Evolutionary conservation across 2,113 vertebrate species (phyloP).

Genomic region (Pedetes capensis): DNA sequence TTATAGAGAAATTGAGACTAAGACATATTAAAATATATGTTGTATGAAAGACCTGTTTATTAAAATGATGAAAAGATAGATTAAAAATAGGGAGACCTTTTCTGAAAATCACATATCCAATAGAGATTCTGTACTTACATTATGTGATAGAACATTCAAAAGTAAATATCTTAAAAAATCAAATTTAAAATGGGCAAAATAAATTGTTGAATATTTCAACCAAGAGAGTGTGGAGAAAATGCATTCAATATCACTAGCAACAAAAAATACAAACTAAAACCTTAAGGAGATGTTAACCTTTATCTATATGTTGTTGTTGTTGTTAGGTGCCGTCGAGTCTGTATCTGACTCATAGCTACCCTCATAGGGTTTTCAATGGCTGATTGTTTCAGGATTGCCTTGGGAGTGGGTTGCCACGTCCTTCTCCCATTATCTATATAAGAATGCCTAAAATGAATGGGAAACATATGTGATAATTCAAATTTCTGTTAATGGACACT

Average conservation of each 20-base stretch:
- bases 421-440: too few relatives aligned
- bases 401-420: too few relatives aligned
- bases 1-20: not conserved
- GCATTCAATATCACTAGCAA: not conserved
- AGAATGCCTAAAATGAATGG: not conserved
- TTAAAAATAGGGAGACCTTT: not conserved
- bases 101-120: not conserved
- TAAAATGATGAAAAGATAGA: not conserved
- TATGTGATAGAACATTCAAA: not conserved
- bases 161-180: not conserved
- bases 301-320: too few relatives aligned
- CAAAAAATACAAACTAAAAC: not conserved
- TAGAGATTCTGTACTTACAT: not conserved
- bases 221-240: not conserved
- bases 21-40: not conserved
- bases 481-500: too few relatives aligned
- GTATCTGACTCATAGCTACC: too few relatives aligned
- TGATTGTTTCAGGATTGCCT: too few relatives aligned
- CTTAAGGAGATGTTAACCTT: not conserved
- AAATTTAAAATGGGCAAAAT: not conserved
- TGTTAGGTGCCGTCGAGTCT: too few relatives aligned
- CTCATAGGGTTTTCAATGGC: too few relatives aligned
- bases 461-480: too few relatives aligned
- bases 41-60: not conserved
- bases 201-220: not conserved